Evolutionary conservation across 1,140 invertebrate genomes (phyloP), one percentile per base, ranked within the genome.

Genomic region (Lethocerus indicus): DNA sequence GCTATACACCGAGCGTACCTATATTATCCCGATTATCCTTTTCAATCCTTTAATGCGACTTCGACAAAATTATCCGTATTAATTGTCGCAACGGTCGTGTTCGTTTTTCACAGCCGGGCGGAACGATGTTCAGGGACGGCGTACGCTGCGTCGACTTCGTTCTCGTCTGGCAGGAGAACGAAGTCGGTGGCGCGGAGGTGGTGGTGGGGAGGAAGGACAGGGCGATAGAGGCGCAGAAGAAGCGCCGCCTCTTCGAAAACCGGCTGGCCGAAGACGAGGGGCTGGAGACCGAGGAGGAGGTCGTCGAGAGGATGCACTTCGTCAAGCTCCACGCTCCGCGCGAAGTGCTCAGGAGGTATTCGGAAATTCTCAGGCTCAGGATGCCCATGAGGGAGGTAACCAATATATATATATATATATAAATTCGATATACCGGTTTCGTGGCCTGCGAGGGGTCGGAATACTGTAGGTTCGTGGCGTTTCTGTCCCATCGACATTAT

Each of bases 351-450:
- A 74, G 77, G 54, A 75, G 85, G 56, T 95, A 96, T 68, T 82
- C 87, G 45, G 92, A 97, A 68, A 81, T 96, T 57, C 72, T 95
- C 56, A 92, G 91, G 63, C 71, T 97, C 24, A 77, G 90, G 64
- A 86, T 96, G 83, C 90, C 92, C 14, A 90, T 97, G 77, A 88
- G 86, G 71, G 78, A 86, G 68, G 74, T 87, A 58, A 59, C 37
- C 13, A 39, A 39, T 39, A 16, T 3, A 16, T 16, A 16, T 36
- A 36, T 36, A 16, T n/a, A n/a, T n/a, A n/a, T n/a, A n/a, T n/a
- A n/a, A n/a, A n/a, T n/a, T n/a, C n/a, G n/a, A n/a, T n/a, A n/a
- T n/a, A n/a, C n/a, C n/a, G n/a, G n/a, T n/a, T n/a, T n/a, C n/a
- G n/a, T n/a, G n/a, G n/a, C n/a, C n/a, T n/a, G n/a, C n/a, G n/a